Evolutionary conservation across 2,888 invertebrate genomes (phyloP).

Genomic region (Halictus quadricinctus): DNA sequence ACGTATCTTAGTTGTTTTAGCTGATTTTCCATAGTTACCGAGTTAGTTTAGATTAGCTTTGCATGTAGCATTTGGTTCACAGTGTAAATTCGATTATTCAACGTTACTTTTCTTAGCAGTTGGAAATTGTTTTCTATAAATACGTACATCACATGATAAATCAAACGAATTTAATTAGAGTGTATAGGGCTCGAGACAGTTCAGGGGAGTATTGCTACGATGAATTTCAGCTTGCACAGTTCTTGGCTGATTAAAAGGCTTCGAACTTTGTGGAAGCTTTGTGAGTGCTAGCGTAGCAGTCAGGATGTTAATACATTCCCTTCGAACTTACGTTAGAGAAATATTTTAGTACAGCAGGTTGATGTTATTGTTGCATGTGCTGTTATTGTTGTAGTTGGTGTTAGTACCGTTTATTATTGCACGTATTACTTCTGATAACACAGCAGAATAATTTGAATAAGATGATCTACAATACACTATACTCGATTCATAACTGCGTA

Average conservation of each 20-base stretch:
- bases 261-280: slow-evolving; percentile 1
- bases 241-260: slow-evolving; percentile 3
- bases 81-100: neutral
- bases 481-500: neutral
- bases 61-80: neutral
- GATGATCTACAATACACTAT: neutral
- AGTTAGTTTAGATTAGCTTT: neutral
- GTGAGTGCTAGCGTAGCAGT: neutral
- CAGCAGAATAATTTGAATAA: neutral
- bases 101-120: neutral
- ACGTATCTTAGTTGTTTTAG: neutral
- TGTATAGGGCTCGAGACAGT: neutral
- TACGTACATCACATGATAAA: neutral
- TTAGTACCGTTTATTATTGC: neutral
- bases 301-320: neutral
- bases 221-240: neutral
- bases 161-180: neutral
- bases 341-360: neutral
- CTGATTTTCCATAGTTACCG: neutral
- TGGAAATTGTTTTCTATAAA: neutral
- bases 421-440: slow-evolving; percentile 11
- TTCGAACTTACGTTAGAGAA: neutral
- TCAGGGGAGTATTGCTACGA: neutral
- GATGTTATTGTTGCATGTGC: neutral
- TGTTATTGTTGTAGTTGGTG: slow-evolving; percentile 4